Evolutionary conservation across 2,797 vertebrate genomes (phyloP), one percentile per base, ranked within the genome.

Genomic region (Lutjanus argentimaculatus): DNA sequence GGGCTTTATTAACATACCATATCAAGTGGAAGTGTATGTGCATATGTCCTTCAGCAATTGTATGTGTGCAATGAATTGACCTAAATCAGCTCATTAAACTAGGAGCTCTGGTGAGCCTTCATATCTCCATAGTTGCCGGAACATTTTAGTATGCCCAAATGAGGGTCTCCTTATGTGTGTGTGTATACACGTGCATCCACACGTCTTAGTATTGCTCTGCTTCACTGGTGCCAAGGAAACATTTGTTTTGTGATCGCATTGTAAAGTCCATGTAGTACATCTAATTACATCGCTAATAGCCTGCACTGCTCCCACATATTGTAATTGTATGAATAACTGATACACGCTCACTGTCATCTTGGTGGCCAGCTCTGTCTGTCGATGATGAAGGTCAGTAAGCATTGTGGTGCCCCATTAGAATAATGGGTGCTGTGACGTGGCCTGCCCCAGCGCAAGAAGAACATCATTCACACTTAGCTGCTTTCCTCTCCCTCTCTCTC

Each of bases 361-460:
- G 6, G 46, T 72, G 59, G 71, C 64, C 65, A 36, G 68, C 80
- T 72, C 67, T 74, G 77, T 84, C 72, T 79, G 72, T 83, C 45
- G 63, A 59, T 83, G 77, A 88, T 94, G 90, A 95, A 92, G 89
- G 92, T 95, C 92, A 94, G 69, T 87, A 82, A 92, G 84, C 91
- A 88, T 87, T 65, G 57, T 75, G 80, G 67, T 79, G 78, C 70
- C 59, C 77, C 69, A 89, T 91, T 92, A 91, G 72, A 92, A 89
- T 89, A 93, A 92, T 90, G 82, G 89, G 81, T 79, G 67, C 36
- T 77, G 79, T 89, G 88, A 89, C 62, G 78, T 87, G 79, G 78
- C 61, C 71, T 76, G 84, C 85, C 78, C 86, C 77, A 82, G 82
- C 49, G 72, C 89, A 88, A 92, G 87, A 84, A 58, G 76, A 89